Evolutionary conservation across 2,113 vertebrate genomes (phyloP).

Genomic region (Lathamus discolor): DNA sequence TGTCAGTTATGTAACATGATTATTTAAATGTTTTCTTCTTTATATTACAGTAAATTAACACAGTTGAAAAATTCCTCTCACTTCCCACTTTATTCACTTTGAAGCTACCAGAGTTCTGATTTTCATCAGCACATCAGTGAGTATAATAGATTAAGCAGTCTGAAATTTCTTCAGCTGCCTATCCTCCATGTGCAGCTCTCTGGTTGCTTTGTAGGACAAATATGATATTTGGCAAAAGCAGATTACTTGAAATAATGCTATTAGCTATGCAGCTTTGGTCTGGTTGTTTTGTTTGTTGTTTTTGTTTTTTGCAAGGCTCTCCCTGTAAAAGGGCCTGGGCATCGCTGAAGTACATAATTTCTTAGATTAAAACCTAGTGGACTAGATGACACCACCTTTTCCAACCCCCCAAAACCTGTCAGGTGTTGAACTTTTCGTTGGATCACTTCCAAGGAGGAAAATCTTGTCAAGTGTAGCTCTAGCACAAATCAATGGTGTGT

Average conservation of each 20-base stretch:
- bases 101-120: neutral
- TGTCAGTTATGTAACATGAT: conserved; percentile 19
- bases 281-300: neutral
- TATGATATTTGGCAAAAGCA: neutral
- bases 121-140: neutral
- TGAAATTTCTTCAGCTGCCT: neutral
- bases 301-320: neutral
- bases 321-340: neutral
- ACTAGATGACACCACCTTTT: neutral
- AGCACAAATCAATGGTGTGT: neutral
- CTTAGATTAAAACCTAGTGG: neutral
- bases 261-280: neutral
- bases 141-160: neutral
- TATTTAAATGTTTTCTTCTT: conserved; percentile 5
- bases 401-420: neutral
- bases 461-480: neutral
- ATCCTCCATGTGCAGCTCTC: neutral
- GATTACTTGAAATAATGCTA: neutral
- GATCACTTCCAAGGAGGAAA: neutral
- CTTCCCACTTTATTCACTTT: neutral
- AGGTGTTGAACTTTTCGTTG: neutral
- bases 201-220: neutral
- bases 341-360: neutral
- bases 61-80: neutral
- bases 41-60: neutral